Conservation (phyloP, 2,888 invertebrate species). For the Bimastos eiseni region DNA sequence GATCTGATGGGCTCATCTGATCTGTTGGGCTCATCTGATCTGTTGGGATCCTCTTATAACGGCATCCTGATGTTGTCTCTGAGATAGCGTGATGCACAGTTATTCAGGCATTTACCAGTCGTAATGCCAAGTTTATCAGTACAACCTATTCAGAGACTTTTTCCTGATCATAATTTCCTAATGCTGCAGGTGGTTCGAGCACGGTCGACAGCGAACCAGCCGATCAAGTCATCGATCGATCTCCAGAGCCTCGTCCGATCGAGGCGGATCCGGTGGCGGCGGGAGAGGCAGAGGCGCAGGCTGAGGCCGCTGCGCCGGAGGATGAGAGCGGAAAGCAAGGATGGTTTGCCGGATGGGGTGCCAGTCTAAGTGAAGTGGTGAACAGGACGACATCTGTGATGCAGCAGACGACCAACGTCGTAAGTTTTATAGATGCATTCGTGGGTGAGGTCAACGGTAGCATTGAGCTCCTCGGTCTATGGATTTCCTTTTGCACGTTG, state of each 20-base stretch:
- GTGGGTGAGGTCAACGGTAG: no score
- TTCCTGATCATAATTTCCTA: neutral
- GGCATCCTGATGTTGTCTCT: no score
- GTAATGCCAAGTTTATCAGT: no score
- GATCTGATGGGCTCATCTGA: no score
- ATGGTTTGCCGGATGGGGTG: conserved; percentile 53
- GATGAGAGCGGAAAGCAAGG: conserved; percentile 17
- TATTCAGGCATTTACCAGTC: no score
- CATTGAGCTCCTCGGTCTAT: no score
- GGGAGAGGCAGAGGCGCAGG: conserved; percentile 8
- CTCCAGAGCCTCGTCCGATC: neutral
- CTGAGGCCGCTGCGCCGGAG: neutral
- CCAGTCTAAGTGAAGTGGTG: conserved; percentile 53
- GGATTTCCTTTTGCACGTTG: no score
- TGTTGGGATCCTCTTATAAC: no score
- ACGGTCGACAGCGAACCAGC: conserved; percentile 3
- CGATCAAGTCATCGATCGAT: neutral
- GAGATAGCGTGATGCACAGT: no score
- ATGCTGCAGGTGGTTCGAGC: neutral
- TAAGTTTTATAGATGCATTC: conserved; percentile 7
- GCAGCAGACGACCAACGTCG: conserved; percentile 36
- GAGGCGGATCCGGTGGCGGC: neutral
- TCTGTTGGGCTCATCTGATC: no score
- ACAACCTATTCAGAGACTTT: no score
- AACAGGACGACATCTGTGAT: conserved; percentile 45